phyloP scores from a whole-genome alignment of 2,888 invertebrate genomes.

The Parnassius glacialis region DNA sequence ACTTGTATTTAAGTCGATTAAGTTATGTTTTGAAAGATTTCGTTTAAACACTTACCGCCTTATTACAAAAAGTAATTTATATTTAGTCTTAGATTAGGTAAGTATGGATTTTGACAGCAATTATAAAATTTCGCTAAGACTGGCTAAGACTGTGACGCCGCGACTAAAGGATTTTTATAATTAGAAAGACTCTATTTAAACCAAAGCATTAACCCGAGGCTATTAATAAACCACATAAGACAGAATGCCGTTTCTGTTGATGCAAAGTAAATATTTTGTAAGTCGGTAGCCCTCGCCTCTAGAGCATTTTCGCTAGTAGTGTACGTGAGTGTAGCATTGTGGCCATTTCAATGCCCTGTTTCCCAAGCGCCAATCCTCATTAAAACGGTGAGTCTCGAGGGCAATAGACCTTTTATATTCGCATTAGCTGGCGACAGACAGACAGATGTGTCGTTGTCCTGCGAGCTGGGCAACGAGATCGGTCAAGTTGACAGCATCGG shows the following conservation, averaged over 20 bases:
- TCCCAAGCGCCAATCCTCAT: constrained; percentile 29
- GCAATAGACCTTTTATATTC: constrained; percentile 35
- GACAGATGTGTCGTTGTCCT: constrained; percentile 39
- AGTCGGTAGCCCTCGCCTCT: not conserved
- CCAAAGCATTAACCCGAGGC: not conserved
- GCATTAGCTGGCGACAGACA: constrained; percentile 32
- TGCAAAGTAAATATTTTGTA: constrained; percentile 2
- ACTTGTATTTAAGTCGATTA: no score
- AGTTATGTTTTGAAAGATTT: no score
- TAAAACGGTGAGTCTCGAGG: constrained; percentile 33
- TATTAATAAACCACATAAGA: no score
- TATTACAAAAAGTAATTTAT: no score
- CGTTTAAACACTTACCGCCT: no score
- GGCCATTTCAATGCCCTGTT: constrained; percentile 21
- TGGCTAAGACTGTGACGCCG: no score
- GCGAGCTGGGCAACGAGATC: constrained; percentile 32
- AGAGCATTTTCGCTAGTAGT: constrained; percentile 8
- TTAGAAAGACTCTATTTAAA: no score
- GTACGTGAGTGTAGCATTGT: constrained; percentile 11
- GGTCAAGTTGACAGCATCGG: constrained; percentile 34
- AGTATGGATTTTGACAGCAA: no score
- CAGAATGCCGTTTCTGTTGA: no score
- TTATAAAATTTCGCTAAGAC: no score
- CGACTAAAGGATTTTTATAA: no score
- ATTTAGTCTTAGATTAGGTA: no score